Conservation (phyloP, 2,888 invertebrate genomes). For the Habrosyne pyritoides region DNA sequence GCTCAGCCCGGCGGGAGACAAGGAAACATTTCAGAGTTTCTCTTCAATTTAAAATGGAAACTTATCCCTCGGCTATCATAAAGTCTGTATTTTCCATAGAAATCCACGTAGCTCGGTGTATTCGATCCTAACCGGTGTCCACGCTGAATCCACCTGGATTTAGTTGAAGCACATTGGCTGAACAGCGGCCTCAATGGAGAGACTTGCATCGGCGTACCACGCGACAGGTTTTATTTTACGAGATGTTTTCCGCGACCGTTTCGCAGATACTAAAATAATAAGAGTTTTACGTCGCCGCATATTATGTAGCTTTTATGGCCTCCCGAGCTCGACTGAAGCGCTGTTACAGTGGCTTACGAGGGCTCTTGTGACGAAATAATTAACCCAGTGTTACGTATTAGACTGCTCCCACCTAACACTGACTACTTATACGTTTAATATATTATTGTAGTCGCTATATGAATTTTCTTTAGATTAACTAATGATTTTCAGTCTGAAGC, state of each 20-base stretch:
- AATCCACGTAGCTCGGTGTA: constrained; percentile 72
- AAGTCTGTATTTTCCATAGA: constrained; percentile 82
- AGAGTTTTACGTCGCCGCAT: constrained; percentile 79
- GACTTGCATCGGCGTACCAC: constrained; percentile 61
- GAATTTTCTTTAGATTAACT: constrained; percentile 29
- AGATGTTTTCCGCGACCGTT: constrained; percentile 78
- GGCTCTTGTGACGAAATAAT: constrained; percentile 81
- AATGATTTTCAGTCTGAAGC: constrained; percentile 16
- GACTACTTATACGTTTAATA: constrained; percentile 53
- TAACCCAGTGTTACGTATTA: constrained; percentile 75
- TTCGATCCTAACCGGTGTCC: constrained; percentile 78
- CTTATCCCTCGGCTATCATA: constrained; percentile 81
- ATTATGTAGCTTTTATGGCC: constrained; percentile 80
- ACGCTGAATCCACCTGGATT: constrained; percentile 77
- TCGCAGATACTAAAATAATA: constrained; percentile 83
- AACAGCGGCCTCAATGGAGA: constrained; percentile 53
- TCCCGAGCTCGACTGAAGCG: constrained; percentile 73
- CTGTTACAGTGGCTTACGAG: constrained; percentile 78
- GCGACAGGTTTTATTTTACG: constrained; percentile 78
- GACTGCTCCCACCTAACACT: constrained; percentile 58
- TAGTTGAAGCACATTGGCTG: constrained; percentile 64
- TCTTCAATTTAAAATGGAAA: constrained; percentile 82
- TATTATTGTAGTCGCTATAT: constrained; percentile 50
- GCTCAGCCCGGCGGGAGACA: constrained; percentile 68
- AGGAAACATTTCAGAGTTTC: constrained; percentile 78